Base-by-base conservation (phyloP, 2,113 vertebrate genomes). In the Conger conger region DNA sequence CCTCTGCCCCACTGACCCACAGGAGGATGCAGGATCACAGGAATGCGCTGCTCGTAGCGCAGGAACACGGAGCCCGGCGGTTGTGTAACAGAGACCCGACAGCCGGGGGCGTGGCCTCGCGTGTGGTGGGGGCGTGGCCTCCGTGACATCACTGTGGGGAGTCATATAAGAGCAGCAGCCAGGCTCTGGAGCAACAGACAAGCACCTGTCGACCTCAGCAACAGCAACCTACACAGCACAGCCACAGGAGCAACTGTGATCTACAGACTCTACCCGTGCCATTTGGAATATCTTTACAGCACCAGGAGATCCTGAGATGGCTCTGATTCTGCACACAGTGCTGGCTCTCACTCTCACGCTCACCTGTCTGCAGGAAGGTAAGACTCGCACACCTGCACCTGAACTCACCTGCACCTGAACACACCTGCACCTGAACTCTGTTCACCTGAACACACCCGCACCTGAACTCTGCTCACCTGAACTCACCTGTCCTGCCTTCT, bases 331-430 rank as follows among this genome's bases (percentile, higher is more conserved):
- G 50, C 88, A 88, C 53, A 84, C 85, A 82, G 84, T 78, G 57
- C 8, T 94, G 77, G 85, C 94, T 80, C 86, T 95, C 18, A 86
- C 92, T 45, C 60, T 88, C 35, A 87, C 80, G 13, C 84, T 89
- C 83, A 35, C 86, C 17, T 79, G 84, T 15, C 86, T 91, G 27
- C 88, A 88, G 78, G 88, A 90, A 84, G 54, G n/a, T 79, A 76
- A 23, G 20, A n/a, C 42, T n/a, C 83, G 37, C 76, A 33, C 79
- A 45, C 1, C 0, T 27, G 23, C 30, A 76, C 9, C n/a, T 23
- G n/a, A 35, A 3, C 73, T 78, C 76, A 13, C 76, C 15, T 38
- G 5, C 23, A 73, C 68, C 54, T 57, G 5, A 17, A 15, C 20
- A n/a, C 40, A 1, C 40, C 45, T 50, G 45, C 11, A 50, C 45